A percentile compares a stretch with the other conserved stretches of the same genome.
These are phyloP conservation scores for Meleagris gallopavo DNA, from an alignment of 2,113 vertebrate species.

Conservation along the genomic window DNA sequence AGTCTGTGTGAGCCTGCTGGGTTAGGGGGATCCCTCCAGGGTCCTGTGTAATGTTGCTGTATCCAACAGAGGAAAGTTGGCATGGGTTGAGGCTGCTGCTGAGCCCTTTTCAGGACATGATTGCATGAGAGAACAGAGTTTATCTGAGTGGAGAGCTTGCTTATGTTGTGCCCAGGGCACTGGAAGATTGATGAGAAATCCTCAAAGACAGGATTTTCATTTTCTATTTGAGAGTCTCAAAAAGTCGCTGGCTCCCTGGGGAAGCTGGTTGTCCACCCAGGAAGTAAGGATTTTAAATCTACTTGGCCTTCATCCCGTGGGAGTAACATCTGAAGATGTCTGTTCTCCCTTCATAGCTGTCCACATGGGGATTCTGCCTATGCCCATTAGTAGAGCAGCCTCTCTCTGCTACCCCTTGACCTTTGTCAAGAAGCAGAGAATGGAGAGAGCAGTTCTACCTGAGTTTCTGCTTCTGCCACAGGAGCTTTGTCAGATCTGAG, in stretches of 20 bases:
- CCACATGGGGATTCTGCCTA: not conserved
- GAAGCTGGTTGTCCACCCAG: not conserved
- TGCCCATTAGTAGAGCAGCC: not conserved
- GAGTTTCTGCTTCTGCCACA: not conserved
- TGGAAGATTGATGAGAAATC: not conserved
- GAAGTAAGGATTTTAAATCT: not conserved
- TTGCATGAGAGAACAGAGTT: not conserved
- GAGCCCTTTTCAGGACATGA: rapidly evolving
- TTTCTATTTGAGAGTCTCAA: not conserved
- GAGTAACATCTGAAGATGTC: not conserved
- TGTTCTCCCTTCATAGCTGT: not conserved
- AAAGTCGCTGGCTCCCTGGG: not conserved
- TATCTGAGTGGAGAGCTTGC: not conserved
- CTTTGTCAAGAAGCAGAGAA: not conserved
- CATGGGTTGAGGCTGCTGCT: not conserved
- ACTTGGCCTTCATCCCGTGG: rapidly evolving
- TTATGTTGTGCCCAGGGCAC: not conserved
- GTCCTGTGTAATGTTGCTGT: not conserved
- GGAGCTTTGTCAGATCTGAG: not conserved
- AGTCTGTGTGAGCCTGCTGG: not conserved
- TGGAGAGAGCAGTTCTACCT: not conserved
- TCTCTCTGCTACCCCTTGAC: not conserved
- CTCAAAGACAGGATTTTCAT: not conserved
- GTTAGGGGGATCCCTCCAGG: not conserved
- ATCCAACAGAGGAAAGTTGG: not conserved